Conservation (phyloP, 2,113 vertebrate genomes). For the Mustelus asterias region DNA sequence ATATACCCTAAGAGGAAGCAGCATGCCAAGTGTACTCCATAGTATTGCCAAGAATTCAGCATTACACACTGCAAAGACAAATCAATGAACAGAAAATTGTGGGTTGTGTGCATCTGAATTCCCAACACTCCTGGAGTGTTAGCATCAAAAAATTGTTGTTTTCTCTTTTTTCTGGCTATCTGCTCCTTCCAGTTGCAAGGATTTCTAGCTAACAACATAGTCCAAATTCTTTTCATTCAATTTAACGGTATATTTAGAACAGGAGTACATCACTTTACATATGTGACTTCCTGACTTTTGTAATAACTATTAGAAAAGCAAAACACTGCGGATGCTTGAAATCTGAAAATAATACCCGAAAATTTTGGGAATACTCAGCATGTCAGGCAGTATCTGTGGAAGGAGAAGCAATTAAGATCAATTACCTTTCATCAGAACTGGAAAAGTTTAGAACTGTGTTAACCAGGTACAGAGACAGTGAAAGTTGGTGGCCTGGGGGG, state of each 20-base stretch:
- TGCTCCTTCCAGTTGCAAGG: not conserved
- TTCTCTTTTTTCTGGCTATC: not conserved
- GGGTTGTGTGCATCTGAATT: not conserved
- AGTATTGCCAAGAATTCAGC: not conserved
- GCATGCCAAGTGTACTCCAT: not conserved
- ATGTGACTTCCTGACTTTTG: not conserved
- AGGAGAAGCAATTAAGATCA: not conserved
- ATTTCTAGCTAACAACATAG: not conserved
- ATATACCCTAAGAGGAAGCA: not conserved
- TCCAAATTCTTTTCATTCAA: not conserved
- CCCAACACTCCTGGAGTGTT: not conserved
- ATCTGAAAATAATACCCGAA: not conserved
- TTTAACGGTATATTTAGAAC: not conserved
- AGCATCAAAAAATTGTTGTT: not conserved
- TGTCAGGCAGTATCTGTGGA: too few relatives aligned
- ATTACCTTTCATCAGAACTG: not conserved
- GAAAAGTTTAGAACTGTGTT: too few relatives aligned
- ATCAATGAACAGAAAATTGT: not conserved
- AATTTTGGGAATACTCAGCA: not conserved
- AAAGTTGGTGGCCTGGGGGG: not conserved
- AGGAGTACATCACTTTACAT: not conserved
- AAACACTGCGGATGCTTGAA: not conserved
- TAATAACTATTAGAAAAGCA: not conserved
- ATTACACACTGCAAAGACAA: not conserved
- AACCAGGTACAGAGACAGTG: not conserved